Percentiles rank a stretch among this genome's conserved stretches.
phyloP scores from a whole-genome alignment of 2,113 vertebrate genomes.

The Ictalurus furcatus region DNA sequence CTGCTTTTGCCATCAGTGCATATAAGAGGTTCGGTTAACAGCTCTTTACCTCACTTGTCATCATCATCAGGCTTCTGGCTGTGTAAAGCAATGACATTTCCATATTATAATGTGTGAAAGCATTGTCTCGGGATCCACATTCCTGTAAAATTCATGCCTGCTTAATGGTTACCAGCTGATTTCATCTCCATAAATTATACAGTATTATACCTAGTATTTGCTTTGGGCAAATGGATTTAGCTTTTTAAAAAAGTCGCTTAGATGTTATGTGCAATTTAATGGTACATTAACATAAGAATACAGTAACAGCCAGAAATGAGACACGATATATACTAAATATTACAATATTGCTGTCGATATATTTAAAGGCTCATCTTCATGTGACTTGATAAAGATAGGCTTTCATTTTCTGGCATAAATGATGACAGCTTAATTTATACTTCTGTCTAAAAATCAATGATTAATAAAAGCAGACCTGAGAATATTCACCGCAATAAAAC shows the following conservation, averaged over 20 bases:
- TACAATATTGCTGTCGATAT: neutral
- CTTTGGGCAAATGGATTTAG: neutral
- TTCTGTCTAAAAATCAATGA: neutral
- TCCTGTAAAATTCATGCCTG: neutral
- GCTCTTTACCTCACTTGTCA: neutral
- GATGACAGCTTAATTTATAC: neutral
- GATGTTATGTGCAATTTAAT: neutral
- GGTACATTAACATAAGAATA: neutral
- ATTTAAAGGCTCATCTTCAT: neutral
- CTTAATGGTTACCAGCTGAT: constrained; percentile 9
- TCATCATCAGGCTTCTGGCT: neutral
- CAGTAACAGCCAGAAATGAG: neutral
- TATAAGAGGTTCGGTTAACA: neutral
- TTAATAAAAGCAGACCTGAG: neutral
- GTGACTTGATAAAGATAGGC: neutral
- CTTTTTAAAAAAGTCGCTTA: neutral
- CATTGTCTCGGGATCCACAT: neutral
- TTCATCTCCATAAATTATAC: constrained; percentile 16
- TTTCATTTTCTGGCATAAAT: neutral
- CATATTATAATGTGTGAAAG: neutral
- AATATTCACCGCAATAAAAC: neutral
- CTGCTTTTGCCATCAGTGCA: neutral
- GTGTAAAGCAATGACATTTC: neutral
- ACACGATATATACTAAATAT: neutral
- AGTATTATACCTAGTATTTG: neutral